Conservation (phyloP, 2,797 vertebrate species). For the Megaceryle alcyon region DNA sequence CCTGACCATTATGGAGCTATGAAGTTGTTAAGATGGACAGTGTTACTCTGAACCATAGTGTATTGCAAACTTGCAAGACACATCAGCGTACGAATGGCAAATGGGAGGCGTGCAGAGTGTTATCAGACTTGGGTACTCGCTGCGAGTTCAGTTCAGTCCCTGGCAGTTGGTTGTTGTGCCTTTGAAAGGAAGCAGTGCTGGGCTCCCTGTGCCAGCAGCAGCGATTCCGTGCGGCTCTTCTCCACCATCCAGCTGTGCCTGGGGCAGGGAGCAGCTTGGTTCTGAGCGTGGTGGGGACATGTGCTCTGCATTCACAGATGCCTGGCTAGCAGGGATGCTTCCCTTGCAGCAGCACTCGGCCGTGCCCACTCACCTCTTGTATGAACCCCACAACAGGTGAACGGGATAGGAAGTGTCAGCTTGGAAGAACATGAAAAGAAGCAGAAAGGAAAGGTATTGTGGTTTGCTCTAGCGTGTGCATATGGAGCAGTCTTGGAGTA, state of each 20-base stretch:
- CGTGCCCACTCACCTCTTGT: not conserved
- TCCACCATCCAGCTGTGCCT: not conserved
- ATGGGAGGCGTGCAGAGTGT: rapidly evolving
- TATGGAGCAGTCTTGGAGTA: rapidly evolving
- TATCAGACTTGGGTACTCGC: rapidly evolving
- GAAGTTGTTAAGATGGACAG: not conserved
- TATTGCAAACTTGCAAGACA: too few relatives aligned
- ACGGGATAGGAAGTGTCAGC: not conserved
- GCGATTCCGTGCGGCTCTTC: rapidly evolving
- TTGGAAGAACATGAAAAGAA: not conserved
- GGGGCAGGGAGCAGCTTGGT: not conserved
- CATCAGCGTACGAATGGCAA: rapidly evolving
- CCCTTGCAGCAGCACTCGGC: not conserved
- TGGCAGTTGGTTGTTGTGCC: not conserved
- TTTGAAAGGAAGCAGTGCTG: not conserved
- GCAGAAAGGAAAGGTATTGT: not conserved
- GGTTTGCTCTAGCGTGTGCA: not conserved
- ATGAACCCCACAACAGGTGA: rapidly evolving
- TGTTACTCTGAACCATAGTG: rapidly evolving
- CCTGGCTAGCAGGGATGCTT: not conserved
- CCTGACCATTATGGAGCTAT: not conserved
- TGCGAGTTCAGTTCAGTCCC: rapidly evolving
- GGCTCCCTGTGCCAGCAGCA: not conserved
- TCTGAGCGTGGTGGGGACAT: not conserved
- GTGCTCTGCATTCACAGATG: rapidly evolving